phyloP scores from a whole-genome alignment of 2,888 invertebrate genomes.

The Lasioglossum oenotherae region DNA sequence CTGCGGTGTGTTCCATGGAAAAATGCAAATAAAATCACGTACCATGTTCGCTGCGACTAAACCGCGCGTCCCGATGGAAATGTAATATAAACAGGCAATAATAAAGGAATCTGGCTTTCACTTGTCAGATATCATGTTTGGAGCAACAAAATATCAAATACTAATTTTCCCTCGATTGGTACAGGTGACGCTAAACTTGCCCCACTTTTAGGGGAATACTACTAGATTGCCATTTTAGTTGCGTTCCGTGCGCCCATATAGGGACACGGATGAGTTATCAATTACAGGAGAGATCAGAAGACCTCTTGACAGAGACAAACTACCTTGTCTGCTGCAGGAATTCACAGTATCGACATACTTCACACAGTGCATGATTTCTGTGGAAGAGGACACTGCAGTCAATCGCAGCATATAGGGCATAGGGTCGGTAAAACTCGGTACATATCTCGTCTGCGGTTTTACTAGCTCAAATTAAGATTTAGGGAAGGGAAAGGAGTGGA shows the following conservation, averaged over 20 bases:
- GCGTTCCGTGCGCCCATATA: neutral
- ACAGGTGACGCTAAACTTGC: constrained; percentile 11
- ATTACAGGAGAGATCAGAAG: neutral
- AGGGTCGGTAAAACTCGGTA: neutral
- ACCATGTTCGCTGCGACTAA: constrained; percentile 56
- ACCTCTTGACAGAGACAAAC: neutral
- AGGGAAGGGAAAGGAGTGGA: neutral
- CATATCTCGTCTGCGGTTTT: neutral
- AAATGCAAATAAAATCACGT: constrained; percentile 27
- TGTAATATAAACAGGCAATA: constrained; percentile 55
- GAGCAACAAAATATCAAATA: constrained; percentile 46
- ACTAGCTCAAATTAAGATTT: neutral
- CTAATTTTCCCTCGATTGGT: constrained; percentile 18
- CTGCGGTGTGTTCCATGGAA: constrained; percentile 3
- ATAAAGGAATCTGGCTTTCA: constrained; percentile 61
- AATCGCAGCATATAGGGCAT: neutral
- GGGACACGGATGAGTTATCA: neutral
- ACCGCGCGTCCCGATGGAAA: constrained; percentile 41
- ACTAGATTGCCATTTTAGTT: neutral
- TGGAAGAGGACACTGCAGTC: neutral
- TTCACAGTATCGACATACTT: neutral
- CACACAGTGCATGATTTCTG: neutral
- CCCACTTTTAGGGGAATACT: constrained; percentile 12
- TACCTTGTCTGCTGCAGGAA: neutral
- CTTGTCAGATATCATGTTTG: constrained; percentile 65